phyloP scores from a whole-genome alignment of 2,888 invertebrate species.

The Athetis lepigone region DNA sequence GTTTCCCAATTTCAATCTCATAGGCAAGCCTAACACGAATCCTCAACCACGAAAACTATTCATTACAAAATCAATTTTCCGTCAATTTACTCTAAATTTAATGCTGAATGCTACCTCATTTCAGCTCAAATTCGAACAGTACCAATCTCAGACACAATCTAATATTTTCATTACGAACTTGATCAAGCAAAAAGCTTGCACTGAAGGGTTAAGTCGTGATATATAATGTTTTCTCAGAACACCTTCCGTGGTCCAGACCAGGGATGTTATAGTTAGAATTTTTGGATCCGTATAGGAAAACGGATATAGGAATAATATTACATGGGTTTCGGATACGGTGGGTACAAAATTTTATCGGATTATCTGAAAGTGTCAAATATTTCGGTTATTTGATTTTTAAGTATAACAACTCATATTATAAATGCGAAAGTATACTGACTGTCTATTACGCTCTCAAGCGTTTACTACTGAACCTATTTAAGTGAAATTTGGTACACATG shows the following conservation, averaged over 20 bases:
- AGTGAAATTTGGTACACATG: too few relatives aligned
- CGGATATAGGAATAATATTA: too few relatives aligned
- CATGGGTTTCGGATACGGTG: too few relatives aligned
- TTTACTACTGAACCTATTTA: too few relatives aligned
- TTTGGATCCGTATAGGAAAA: too few relatives aligned
- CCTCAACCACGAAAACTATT: constrained; percentile 32
- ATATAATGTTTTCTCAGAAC: constrained; percentile 74
- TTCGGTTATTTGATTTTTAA: too few relatives aligned
- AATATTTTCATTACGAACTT: constrained; percentile 62
- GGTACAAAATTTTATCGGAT: too few relatives aligned
- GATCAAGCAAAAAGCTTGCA: constrained; percentile 57
- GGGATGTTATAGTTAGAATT: too few relatives aligned
- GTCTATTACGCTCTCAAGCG: too few relatives aligned
- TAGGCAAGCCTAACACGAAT: neutral
- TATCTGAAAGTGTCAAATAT: too few relatives aligned
- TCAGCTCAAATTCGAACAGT: constrained; percentile 16
- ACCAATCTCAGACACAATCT: constrained; percentile 59
- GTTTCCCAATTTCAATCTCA: neutral
- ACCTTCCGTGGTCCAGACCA: constrained; percentile 65
- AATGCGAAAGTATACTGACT: too few relatives aligned
- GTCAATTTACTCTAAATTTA: constrained; percentile 23
- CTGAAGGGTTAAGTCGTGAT: constrained; percentile 70
- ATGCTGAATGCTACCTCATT: constrained; percentile 6
- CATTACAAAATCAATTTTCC: constrained; percentile 28
- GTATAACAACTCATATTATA: too few relatives aligned